These are phyloP conservation scores for Carcina quercana DNA, from an alignment of 2,888 invertebrate species.

Conservation along the genomic window DNA sequence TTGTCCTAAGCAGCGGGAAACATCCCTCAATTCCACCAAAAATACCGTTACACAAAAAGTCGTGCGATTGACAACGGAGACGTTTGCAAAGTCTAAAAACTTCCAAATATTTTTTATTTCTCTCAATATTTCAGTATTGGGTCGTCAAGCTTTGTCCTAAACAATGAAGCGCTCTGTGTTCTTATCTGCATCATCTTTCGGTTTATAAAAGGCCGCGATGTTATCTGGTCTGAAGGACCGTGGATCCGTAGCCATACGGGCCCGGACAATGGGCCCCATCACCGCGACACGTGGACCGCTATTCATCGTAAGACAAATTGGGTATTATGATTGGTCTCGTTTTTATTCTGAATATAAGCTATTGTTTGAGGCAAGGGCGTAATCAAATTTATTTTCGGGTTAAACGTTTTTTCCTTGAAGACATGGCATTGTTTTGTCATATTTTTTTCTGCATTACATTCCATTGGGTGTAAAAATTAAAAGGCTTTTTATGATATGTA, in stretches of 20 bases:
- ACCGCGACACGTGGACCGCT: conserved; percentile 48
- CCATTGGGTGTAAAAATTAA: no score
- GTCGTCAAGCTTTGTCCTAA: conserved; percentile 29
- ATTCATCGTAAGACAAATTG: conserved; percentile 49
- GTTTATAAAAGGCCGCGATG: conserved; percentile 39
- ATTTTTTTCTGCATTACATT: no score
- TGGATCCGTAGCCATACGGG: conserved; percentile 37
- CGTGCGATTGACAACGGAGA: conserved; percentile 25
- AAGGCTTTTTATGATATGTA: no score
- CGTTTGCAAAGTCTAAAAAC: conserved; percentile 5
- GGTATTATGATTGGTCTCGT: conserved; percentile 32
- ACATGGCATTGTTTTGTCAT: no score
- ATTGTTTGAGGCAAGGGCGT: no score
- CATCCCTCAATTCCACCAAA: conserved; percentile 16
- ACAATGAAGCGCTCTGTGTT: conserved; percentile 36
- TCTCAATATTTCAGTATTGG: conserved; percentile 36
- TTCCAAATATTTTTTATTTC: conserved; percentile 2
- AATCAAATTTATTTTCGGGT: no score
- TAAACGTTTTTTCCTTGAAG: no score
- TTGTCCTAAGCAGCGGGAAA: conserved; percentile 20
- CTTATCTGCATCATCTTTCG: conserved; percentile 48
- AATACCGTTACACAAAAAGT: conserved; percentile 42
- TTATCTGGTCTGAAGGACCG: conserved; percentile 44
- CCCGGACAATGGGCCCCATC: conserved; percentile 42
- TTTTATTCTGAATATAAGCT: conserved; percentile 19